Percentiles rank a stretch among this genome's conserved stretches.
phyloP scores from a whole-genome alignment of 2,113 vertebrate species.

The Clarias gariepinus region DNA sequence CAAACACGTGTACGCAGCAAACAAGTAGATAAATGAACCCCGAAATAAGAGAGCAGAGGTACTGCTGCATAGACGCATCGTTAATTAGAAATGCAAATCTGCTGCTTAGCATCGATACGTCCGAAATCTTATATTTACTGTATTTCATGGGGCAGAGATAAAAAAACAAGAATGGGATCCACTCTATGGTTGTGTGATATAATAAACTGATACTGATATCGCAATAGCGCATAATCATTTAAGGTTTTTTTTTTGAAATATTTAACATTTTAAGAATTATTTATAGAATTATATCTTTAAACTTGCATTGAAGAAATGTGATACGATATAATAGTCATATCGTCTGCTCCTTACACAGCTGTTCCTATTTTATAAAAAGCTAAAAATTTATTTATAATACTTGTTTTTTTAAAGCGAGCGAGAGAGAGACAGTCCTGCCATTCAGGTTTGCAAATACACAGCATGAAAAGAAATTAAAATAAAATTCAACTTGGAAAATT shows the following conservation, averaged over 20 bases:
- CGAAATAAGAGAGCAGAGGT: neutral
- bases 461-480: slow-evolving; percentile 1
- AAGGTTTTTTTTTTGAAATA: too few species aligned
- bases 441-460: slow-evolving; percentile 34
- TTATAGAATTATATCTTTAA: too few species aligned
- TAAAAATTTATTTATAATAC: neutral
- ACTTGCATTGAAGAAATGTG: too few species aligned
- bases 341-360: too few species aligned
- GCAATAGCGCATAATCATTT: too few species aligned
- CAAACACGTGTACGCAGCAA: neutral
- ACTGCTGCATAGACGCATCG: neutral
- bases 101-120: neutral
- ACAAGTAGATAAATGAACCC: neutral
- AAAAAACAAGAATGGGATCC: neutral
- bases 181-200: neutral
- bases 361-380: too few species aligned
- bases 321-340: too few species aligned
- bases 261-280: too few species aligned
- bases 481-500: slow-evolving; percentile 52
- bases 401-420: neutral
- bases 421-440: slow-evolving; percentile 31
- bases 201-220: too few species aligned
- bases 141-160: neutral
- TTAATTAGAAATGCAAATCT: neutral
- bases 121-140: neutral